Evolutionary conservation across 2,113 vertebrate species (phyloP).

Genomic region (Oriolus oriolus): DNA sequence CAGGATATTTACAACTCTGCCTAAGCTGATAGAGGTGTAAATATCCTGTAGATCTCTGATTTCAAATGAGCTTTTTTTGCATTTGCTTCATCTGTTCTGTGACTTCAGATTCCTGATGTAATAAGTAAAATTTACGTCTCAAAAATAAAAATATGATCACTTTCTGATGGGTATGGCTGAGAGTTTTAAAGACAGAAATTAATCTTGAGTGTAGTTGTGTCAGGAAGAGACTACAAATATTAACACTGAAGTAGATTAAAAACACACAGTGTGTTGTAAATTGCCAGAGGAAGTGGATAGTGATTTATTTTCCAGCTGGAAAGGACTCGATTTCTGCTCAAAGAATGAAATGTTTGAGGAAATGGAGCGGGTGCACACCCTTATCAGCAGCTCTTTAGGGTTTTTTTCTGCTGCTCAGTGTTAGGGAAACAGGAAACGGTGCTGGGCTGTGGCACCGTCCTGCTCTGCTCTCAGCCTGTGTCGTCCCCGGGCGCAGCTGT

Average conservation of each 20-base stretch:
- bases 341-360: background rate
- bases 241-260: background rate
- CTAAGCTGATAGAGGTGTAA: background rate
- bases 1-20: background rate
- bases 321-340: background rate
- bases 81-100: background rate
- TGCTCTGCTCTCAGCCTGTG: background rate
- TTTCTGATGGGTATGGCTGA: background rate
- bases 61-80: background rate
- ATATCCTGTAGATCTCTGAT: background rate
- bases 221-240: background rate
- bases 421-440: background rate
- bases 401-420: background rate
- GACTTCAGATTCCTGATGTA: background rate
- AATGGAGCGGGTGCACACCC: background rate
- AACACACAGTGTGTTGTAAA: background rate
- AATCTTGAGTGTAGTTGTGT: background rate
- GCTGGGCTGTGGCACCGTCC: background rate
- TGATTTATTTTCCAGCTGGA: conserved; percentile 31
- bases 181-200: background rate
- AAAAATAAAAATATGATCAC: background rate
- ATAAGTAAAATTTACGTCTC: background rate
- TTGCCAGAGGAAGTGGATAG: background rate
- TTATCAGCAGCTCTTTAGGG: background rate
- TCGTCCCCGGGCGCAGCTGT: background rate